Evolutionary conservation across 2,113 vertebrate genomes (phyloP).

Genomic region (Platycercus adscitus): DNA sequence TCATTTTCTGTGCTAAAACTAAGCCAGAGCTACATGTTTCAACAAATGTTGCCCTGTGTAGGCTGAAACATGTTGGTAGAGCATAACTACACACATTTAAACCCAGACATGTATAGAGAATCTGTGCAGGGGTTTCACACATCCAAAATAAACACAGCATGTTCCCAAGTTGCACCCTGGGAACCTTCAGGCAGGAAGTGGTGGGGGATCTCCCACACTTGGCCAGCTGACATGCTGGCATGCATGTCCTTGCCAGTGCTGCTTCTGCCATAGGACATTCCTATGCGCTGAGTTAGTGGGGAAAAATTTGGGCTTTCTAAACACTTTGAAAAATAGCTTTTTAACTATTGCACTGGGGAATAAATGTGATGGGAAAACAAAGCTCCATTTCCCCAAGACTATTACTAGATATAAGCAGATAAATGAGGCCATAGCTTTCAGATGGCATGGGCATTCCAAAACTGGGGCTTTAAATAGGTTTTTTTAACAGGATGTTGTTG

Average conservation of each 20-base stretch:
- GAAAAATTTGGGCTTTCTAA: conserved; percentile 35
- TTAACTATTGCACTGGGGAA: conserved; percentile 17
- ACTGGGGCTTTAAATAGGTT: background rate
- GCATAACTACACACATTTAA: conserved; percentile 23
- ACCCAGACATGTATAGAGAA: background rate
- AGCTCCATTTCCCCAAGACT: background rate
- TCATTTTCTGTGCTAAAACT: conserved; percentile 25
- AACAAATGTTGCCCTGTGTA: conserved; percentile 51
- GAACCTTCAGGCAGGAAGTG: conserved; percentile 43
- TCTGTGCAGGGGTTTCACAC: conserved; percentile 19
- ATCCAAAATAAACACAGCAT: conserved; percentile 50
- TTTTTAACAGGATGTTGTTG: conserved; percentile 39
- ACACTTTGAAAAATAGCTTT: conserved; percentile 4
- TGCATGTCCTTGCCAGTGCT: conserved; percentile 21
- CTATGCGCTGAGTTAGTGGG: conserved; percentile 43
- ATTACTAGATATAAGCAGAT: background rate
- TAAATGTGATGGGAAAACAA: conserved; percentile 35
- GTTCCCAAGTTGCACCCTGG: conserved; percentile 40
- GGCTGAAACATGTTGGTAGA: conserved; percentile 49
- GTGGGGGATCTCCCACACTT: conserved; percentile 49
- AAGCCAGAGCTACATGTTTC: conserved; percentile 40
- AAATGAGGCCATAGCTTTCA: background rate
- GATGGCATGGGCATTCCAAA: background rate
- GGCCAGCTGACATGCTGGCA: conserved; percentile 61
- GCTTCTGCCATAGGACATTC: conserved; percentile 57